Evolutionary conservation across 1,140 invertebrate species (phyloP).

Genomic region (Chlorops oryzae): DNA sequence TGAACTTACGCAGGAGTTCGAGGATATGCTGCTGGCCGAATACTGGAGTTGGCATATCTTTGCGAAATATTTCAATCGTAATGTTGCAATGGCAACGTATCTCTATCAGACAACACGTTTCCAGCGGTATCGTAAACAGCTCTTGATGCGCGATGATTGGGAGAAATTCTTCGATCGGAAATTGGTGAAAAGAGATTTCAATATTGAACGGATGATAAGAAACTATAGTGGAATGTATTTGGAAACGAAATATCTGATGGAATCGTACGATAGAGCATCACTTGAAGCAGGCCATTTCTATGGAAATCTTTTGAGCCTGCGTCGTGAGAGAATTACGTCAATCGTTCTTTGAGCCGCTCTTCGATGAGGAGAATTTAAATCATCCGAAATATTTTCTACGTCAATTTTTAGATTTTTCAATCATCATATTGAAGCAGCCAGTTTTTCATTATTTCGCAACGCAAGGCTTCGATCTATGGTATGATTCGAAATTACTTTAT

Average conservation of each 20-base stretch:
- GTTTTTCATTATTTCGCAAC: conserved; percentile 44
- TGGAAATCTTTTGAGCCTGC: conserved; percentile 25
- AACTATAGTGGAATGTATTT: conserved; percentile 28
- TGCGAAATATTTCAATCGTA: conserved; percentile 14
- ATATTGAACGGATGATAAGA: conserved; percentile 28
- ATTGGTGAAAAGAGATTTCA: conserved; percentile 31
- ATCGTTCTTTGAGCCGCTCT: conserved; percentile 19
- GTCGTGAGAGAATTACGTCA: conserved; percentile 19
- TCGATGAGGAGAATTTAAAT: conserved; percentile 33
- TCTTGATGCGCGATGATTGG: conserved; percentile 25
- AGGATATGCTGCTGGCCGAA: conserved; percentile 28
- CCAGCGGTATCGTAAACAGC: conserved; percentile 22
- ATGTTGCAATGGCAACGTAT: conserved; percentile 35
- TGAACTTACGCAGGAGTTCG: conserved; percentile 28
- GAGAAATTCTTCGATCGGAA: conserved; percentile 23
- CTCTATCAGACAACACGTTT: conserved; percentile 40
- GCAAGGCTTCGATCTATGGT: conserved; percentile 34
- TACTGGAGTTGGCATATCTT: conserved; percentile 41
- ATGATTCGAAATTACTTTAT: conserved; percentile 23
- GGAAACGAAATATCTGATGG: conserved; percentile 21
- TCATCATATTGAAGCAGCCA: conserved; percentile 28
- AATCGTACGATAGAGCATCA: conserved; percentile 10
- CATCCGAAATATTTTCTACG: conserved; percentile 35
- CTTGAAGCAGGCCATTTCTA: conserved; percentile 20
- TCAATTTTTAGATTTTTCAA: conserved; percentile 33